These are phyloP conservation scores for Alethe diademata DNA, from an alignment of 2,113 vertebrate genomes.

Conservation along the genomic window DNA sequence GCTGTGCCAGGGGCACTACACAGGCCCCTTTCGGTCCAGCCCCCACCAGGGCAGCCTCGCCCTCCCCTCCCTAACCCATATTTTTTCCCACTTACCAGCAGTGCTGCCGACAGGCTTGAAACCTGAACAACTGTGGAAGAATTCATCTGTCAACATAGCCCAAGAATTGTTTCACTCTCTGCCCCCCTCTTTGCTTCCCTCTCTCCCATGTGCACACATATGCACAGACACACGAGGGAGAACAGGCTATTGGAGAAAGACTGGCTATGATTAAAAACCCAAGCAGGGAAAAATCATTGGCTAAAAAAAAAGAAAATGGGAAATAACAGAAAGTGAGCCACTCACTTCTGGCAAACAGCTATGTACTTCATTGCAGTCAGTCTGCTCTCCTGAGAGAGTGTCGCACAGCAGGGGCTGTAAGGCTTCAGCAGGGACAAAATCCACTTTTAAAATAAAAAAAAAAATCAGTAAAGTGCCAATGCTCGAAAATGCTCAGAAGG, in stretches of 20 bases:
- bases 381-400: neutral
- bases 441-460: neutral
- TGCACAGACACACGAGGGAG: neutral
- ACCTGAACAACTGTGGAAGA: conserved; percentile 58
- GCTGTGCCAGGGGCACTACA: neutral
- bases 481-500: neutral
- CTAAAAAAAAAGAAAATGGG: neutral
- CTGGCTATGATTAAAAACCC: neutral
- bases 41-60: neutral
- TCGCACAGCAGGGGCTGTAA: accelerated
- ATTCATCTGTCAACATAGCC: conserved; percentile 51
- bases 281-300: neutral
- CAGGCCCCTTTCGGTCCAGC: neutral
- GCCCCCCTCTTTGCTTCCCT: neutral
- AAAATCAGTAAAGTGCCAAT: neutral
- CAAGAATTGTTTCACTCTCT: neutral
- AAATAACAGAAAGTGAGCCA: conserved; percentile 8
- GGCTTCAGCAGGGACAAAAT: neutral
- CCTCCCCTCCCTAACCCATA: neutral
- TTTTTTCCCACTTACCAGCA: conserved; percentile 52
- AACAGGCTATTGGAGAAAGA: neutral
- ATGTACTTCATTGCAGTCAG: neutral
- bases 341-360: conserved; percentile 4
- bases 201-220: neutral
- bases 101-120: conserved; percentile 41